Conservation (phyloP, 2,888 invertebrate genomes). For the Ypsolopha sequella region DNA sequence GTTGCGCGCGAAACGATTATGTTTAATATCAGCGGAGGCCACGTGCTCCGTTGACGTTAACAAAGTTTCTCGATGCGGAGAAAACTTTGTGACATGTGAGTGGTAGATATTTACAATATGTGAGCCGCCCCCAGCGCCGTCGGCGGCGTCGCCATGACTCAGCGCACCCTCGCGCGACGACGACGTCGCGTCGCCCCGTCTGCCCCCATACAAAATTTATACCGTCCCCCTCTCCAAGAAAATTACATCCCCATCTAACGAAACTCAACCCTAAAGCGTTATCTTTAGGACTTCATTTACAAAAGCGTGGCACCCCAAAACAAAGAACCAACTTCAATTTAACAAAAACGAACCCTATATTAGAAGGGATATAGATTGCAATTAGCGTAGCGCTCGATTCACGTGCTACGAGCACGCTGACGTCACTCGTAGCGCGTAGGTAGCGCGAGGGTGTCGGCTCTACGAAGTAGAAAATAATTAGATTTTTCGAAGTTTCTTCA, state of each 20-base stretch:
- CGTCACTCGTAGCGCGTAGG: slow-evolving; percentile 38
- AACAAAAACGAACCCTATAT: slow-evolving; percentile 65
- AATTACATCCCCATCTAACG: slow-evolving; percentile 32
- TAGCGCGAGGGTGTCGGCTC: slow-evolving; percentile 18
- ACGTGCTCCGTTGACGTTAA: slow-evolving; percentile 69
- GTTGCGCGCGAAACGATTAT: slow-evolving; percentile 46
- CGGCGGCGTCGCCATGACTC: slow-evolving; percentile 50
- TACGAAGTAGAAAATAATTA: neutral
- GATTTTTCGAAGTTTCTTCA: neutral
- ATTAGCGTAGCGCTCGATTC: slow-evolving; percentile 57
- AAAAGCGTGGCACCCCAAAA: slow-evolving; percentile 28
- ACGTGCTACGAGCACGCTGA: slow-evolving; percentile 56
- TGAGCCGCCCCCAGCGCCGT: slow-evolving; percentile 26
- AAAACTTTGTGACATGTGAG: slow-evolving; percentile 71
- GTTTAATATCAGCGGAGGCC: slow-evolving; percentile 56
- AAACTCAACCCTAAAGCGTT: slow-evolving; percentile 34
- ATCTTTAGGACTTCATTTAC: slow-evolving; percentile 33
- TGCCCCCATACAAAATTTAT: slow-evolving; percentile 70
- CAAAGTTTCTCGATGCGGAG: slow-evolving; percentile 69
- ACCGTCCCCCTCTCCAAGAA: slow-evolving; percentile 65
- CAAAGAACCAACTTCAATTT: slow-evolving; percentile 61
- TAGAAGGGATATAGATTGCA: slow-evolving; percentile 63
- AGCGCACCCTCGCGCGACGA: slow-evolving; percentile 65
- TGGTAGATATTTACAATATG: slow-evolving; percentile 66
- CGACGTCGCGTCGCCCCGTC: slow-evolving; percentile 70